Evolutionary conservation across 2,888 invertebrate species (phyloP).

Genomic region (Mellilla xanthometata): DNA sequence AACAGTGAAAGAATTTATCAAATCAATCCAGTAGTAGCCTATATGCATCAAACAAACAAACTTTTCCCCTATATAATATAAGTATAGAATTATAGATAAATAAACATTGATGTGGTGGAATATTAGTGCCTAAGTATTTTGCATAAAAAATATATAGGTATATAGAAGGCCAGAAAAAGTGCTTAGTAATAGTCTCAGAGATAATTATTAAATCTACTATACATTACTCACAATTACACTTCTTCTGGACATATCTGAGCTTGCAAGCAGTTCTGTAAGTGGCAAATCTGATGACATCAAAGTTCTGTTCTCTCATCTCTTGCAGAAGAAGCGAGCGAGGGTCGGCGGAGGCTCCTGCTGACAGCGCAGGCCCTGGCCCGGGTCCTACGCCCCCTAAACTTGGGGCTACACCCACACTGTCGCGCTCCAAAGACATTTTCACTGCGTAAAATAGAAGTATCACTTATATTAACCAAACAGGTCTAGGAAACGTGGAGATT

Average conservation of each 20-base stretch:
- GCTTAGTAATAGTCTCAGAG: too few species aligned
- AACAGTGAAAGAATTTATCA: too few species aligned
- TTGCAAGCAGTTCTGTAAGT: slow-evolving; percentile 99
- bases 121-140: too few species aligned
- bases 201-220: slow-evolving; percentile 13
- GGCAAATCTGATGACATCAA: slow-evolving; percentile 97
- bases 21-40: too few species aligned
- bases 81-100: too few species aligned
- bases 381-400: slow-evolving; percentile 40
- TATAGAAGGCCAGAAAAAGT: too few species aligned
- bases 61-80: too few species aligned
- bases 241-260: slow-evolving; percentile 98
- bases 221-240: slow-evolving; percentile 93
- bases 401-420: slow-evolving; percentile 58
- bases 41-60: too few species aligned
- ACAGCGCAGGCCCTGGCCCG: slow-evolving; percentile 30
- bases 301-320: slow-evolving; percentile 95
- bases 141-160: too few species aligned
- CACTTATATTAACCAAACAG: neutral
- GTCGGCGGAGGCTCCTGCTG: slow-evolving; percentile 65
- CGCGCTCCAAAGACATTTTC: slow-evolving; percentile 70
- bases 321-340: slow-evolving; percentile 90
- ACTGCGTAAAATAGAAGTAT: slow-evolving; percentile 2
- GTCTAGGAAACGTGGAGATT: too few species aligned
- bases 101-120: too few species aligned